A percentile compares a stretch with the other conserved stretches of the same genome.
Evolutionary conservation across 2,113 vertebrate genomes (phyloP).

Genomic region (Eira barbara): DNA sequence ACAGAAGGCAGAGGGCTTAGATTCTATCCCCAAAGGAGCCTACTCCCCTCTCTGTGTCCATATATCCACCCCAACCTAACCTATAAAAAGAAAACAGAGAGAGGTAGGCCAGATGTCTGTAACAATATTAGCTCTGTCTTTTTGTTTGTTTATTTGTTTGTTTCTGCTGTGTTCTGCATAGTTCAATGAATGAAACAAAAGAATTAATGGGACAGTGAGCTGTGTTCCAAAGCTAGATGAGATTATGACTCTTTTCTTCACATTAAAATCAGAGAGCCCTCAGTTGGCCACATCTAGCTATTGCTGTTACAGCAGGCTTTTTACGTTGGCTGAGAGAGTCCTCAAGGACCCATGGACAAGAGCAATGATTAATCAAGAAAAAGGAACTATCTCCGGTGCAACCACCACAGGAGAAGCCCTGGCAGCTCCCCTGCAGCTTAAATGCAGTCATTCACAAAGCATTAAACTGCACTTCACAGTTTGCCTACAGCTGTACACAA

Average conservation of each 20-base stretch:
- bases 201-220: neutral
- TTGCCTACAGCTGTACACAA: rapidly evolving
- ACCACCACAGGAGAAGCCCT: neutral
- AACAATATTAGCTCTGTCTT: rapidly evolving
- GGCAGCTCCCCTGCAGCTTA: neutral
- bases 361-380: neutral
- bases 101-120: neutral
- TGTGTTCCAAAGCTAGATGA: neutral
- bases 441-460: neutral
- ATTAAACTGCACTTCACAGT: neutral
- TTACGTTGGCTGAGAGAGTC: neutral
- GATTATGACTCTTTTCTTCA: neutral
- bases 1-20: neutral
- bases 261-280: neutral
- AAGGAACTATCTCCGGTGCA: neutral
- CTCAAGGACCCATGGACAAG: neutral
- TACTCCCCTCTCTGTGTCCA: neutral
- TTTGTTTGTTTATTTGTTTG: neutral
- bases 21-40: neutral
- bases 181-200: neutral
- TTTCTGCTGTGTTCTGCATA: neutral
- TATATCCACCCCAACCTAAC: neutral
- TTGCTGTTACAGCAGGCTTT: neutral
- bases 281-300: neutral
- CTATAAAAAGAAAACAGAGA: neutral